Conservation (phyloP, 2,113 vertebrate species). For the Trinectes maculatus region DNA sequence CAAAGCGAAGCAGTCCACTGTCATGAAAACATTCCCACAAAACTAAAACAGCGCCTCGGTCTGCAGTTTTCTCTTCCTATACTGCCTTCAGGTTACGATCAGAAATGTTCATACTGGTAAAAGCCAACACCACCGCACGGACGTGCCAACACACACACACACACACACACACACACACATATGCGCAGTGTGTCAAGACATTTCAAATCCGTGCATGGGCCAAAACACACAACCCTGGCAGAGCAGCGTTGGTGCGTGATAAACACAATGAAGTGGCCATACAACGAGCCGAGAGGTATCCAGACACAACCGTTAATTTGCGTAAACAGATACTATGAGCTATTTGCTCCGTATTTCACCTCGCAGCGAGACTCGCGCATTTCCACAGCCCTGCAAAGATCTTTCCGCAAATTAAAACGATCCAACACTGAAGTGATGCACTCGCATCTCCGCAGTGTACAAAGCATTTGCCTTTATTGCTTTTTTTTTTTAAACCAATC, state of each 20-base stretch:
- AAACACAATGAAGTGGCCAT: slow-evolving; percentile 3
- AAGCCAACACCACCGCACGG: slow-evolving; percentile 14
- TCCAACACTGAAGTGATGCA: too few relatives aligned
- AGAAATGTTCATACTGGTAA: slow-evolving; percentile 35
- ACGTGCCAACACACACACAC: slow-evolving; percentile 39
- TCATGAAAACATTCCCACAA: slow-evolving; percentile 49
- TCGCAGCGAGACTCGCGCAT: neutral
- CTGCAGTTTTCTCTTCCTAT: slow-evolving; percentile 12
- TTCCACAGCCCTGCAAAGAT: neutral
- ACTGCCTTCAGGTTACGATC: slow-evolving; percentile 47
- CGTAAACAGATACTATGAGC: slow-evolving; percentile 2
- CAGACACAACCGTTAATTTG: neutral
- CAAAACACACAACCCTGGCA: slow-evolving; percentile 15
- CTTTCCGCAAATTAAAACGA: slow-evolving; percentile 11
- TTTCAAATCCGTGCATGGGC: neutral
- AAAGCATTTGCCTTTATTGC: too few relatives aligned
- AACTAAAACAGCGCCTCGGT: slow-evolving; percentile 55
- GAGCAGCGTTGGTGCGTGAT: slow-evolving; percentile 5
- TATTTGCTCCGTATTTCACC: neutral
- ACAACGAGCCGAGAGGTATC: neutral
- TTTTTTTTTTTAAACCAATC: neutral
- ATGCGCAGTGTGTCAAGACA: slow-evolving; percentile 18
- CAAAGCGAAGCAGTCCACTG: slow-evolving; percentile 23
- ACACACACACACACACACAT: too few relatives aligned
- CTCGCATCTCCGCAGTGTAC: too few relatives aligned